A percentile compares a stretch with the other conserved stretches of the same genome.
Evolutionary conservation across 2,113 vertebrate species (phyloP).

Genomic region (Etia nguti): DNA sequence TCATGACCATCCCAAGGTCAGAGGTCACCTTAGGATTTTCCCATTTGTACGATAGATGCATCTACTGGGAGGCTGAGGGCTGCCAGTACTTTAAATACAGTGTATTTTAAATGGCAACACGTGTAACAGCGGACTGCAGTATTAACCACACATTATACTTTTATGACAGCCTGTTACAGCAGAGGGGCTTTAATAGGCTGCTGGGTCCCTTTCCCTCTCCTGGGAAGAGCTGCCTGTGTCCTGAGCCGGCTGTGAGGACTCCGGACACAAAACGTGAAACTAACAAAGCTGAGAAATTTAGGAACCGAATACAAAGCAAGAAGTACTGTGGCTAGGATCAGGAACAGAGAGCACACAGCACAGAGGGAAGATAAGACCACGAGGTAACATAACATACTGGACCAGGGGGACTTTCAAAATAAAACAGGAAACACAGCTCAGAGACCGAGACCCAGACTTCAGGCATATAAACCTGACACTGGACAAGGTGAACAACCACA

Average conservation of each 20-base stretch:
- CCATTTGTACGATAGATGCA: rapidly evolving
- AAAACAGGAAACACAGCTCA: background rate
- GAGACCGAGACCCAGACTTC: background rate
- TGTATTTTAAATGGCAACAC: rapidly evolving
- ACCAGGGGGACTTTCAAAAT: background rate
- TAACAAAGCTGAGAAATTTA: background rate
- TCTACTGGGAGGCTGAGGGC: background rate
- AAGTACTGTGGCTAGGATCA: background rate
- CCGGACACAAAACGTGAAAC: background rate
- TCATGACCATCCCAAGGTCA: background rate
- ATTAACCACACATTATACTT: background rate
- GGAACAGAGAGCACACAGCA: background rate
- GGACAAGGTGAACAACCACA: rapidly evolving
- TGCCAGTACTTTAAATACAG: background rate
- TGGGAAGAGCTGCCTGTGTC: background rate
- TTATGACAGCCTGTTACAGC: rapidly evolving
- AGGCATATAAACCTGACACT: background rate
- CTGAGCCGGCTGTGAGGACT: background rate
- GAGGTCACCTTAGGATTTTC: background rate
- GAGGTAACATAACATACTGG: rapidly evolving
- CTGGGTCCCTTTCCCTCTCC: background rate
- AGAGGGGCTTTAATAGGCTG: background rate
- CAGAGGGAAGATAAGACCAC: rapidly evolving
- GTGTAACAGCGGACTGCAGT: background rate
- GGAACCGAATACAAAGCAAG: rapidly evolving